Evolutionary conservation across 2,113 vertebrate genomes (phyloP).

Genomic region (Paracyprichromis sp.): DNA sequence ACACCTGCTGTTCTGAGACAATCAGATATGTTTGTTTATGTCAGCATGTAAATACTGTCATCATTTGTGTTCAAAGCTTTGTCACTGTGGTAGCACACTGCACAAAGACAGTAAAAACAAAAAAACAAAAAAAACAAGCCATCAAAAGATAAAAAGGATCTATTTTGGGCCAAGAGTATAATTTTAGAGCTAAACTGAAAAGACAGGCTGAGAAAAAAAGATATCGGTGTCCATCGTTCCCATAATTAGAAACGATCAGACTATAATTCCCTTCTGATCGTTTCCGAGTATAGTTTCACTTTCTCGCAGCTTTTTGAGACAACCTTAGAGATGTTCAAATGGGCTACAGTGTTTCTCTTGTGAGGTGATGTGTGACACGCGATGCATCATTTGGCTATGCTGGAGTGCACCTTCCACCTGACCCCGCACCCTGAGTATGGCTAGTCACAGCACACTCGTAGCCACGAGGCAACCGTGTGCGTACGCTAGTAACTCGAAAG

Average conservation of each 20-base stretch:
- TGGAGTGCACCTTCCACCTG: background rate
- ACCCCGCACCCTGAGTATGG: background rate
- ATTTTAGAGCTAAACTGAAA: conserved; percentile 13
- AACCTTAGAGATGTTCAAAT: background rate
- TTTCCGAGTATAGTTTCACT: background rate
- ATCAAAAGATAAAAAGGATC: conserved; percentile 5
- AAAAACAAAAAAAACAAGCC: background rate
- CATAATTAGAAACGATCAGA: conserved; percentile 19
- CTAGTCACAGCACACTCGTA: background rate
- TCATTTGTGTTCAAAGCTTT: background rate
- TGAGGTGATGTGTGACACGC: background rate
- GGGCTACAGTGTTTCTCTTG: background rate
- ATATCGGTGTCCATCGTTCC: background rate
- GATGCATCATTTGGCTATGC: background rate
- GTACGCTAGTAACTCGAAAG: background rate
- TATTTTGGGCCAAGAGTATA: conserved; percentile 38
- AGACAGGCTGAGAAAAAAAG: background rate
- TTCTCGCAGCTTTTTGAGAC: background rate
- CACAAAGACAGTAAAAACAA: background rate
- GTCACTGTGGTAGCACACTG: background rate
- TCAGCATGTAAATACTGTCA: conserved; percentile 1
- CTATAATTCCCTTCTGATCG: background rate
- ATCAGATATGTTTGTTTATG: background rate
- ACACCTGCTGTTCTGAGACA: background rate
- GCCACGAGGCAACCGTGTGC: background rate